Evolutionary conservation across 2,113 vertebrate genomes (phyloP).

Genomic region (Apus apus): DNA sequence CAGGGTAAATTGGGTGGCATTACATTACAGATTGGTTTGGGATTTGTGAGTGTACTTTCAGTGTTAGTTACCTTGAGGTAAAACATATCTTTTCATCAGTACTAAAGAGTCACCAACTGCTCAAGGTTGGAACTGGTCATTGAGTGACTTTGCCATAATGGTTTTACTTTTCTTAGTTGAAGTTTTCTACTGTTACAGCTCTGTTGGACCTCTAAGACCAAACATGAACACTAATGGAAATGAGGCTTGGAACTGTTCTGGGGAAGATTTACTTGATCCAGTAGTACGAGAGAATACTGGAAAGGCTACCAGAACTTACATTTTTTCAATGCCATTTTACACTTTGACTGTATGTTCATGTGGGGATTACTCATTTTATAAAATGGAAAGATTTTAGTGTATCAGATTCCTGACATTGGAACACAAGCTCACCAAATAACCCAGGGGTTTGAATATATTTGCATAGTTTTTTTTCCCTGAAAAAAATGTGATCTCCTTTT

Average conservation of each 20-base stretch:
- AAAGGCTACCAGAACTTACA: background rate
- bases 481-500: background rate
- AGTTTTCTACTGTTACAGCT: background rate
- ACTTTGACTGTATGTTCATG: background rate
- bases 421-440: background rate
- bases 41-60: background rate
- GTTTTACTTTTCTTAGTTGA: background rate
- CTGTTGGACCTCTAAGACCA: fast-evolving
- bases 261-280: background rate
- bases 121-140: background rate
- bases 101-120: background rate
- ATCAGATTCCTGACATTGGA: background rate
- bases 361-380: background rate
- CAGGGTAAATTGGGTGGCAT: background rate
- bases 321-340: background rate
- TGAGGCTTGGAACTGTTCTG: background rate
- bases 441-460: background rate
- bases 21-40: background rate
- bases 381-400: background rate
- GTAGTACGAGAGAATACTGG: background rate
- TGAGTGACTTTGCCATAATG: background rate
- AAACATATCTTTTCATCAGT: background rate
- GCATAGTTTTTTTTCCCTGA: background rate
- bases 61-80: background rate
- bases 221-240: background rate